phyloP scores from a whole-genome alignment of 2,888 invertebrate species.

The Coremacera marginata region DNA sequence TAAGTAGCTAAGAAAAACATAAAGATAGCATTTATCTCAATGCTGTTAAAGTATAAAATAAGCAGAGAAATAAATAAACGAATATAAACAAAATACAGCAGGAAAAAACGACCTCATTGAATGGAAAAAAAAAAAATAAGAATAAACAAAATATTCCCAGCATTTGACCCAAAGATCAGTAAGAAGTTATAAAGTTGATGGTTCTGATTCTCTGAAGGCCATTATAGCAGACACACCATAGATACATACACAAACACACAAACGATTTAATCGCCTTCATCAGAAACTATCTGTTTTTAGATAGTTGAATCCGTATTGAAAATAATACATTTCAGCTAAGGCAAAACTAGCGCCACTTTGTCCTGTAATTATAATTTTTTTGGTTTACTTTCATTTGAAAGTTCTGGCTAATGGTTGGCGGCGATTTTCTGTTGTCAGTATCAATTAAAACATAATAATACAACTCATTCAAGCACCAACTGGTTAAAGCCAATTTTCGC shows the following conservation, averaged over 20 bases:
- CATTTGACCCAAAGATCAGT: conserved; percentile 4
- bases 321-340: background rate
- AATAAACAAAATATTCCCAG: background rate
- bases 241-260: too few species aligned
- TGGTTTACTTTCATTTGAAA: too few species aligned
- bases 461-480: too few species aligned
- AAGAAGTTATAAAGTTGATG: background rate
- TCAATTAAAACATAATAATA: too few species aligned
- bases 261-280: background rate
- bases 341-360: background rate
- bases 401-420: too few species aligned
- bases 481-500: too few species aligned
- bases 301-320: background rate
- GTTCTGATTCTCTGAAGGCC: background rate
- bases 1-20: conserved; percentile 33
- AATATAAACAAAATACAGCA: background rate
- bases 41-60: background rate
- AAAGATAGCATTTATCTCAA: conserved; percentile 37
- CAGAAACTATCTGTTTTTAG: background rate
- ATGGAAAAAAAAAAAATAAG: background rate
- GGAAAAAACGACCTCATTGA: background rate
- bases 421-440: too few species aligned
- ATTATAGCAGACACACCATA: background rate
- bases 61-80: background rate
- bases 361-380: too few species aligned